Base-by-base conservation (phyloP, 37 sponge, comb jelly and placozoan species). In the Theonella swinhoei region DNA sequence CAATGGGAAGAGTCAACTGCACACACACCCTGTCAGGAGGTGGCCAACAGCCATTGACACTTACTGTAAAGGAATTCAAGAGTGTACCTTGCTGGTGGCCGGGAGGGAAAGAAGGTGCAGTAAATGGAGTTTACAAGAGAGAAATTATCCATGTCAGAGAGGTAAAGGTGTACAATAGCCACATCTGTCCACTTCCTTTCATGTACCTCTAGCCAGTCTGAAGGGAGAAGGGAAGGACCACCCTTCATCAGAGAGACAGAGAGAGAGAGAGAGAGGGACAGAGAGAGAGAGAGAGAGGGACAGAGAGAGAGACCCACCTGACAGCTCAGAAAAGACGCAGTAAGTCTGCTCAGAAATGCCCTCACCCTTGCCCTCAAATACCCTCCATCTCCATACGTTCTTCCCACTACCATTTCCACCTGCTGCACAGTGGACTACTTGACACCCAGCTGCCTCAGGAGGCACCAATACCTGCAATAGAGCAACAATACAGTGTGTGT, bases 51-150 rank as follows among this genome's bases (percentile, higher is more conserved):
- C 14, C 54, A 47, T 17, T 47, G 54, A 17, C 11, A 14, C 54
- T 17, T 47, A 47, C 54, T 17, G 11, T 17, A 17, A 7, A 47
- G 14, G 11, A 47, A 41, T 8, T n/a, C 34, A 0, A 19, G 36
- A 72, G 32, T 31, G 26, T 33, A 89, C 90, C 95, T 88, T 77
- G 90, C 90, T 34, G 95, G 95, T 58, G 90, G 93, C 17, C 72
- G 25, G 38, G 36, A 37, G 19, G 65, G 25, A 47, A 95, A 92
- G 36, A 42, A 59, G 4, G 9, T 58, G 5, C 70, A 58, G 64
- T 95, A 95, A 1, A 79, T 58, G 5, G 19, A 30, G 64, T 95
- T 95, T 24, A 95, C 72, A 1, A 28, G 38, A 24, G 59, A 4
- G 68, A 80, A 95, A 66, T 85, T 74, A 7, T 61, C 30, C 95